Conservation (phyloP, 2,113 vertebrate species). For the Hucho hucho region DNA sequence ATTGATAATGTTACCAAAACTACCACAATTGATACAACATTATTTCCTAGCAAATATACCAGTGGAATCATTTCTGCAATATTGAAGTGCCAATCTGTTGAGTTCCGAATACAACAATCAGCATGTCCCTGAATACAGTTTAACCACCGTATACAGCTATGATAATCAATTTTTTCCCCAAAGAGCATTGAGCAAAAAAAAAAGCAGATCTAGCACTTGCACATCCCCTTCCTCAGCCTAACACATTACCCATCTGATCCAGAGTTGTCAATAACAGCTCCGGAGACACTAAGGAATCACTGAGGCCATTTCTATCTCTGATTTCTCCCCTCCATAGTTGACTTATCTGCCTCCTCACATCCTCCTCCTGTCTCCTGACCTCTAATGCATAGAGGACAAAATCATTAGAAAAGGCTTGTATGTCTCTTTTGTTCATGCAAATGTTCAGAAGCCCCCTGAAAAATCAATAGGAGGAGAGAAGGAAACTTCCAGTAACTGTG, state of each 20-base stretch:
- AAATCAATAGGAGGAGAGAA: constrained; percentile 63
- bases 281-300: constrained; percentile 4
- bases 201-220: too few species aligned
- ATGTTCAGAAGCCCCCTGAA: constrained; percentile 46
- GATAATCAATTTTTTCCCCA: too few species aligned
- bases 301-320: constrained; percentile 31
- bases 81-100: too few species aligned
- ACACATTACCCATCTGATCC: background rate
- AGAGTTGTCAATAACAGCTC: constrained; percentile 1
- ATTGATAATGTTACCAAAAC: too few species aligned
- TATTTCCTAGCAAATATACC: too few species aligned
- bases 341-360: constrained; percentile 45
- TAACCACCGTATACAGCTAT: too few species aligned
- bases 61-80: too few species aligned
- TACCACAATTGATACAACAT: too few species aligned
- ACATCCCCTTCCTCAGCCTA: too few species aligned
- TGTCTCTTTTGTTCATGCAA: constrained; percentile 50
- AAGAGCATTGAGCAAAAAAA: too few species aligned
- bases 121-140: too few species aligned
- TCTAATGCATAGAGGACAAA: constrained; percentile 52
- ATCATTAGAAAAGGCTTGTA: constrained; percentile 43
- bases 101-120: too few species aligned
- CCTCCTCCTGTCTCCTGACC: constrained; percentile 49
- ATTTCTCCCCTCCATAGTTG: background rate
- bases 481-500: constrained; percentile 62